phyloP scores from a whole-genome alignment of 2,113 vertebrate genomes.

The Psammodynastes pulverulentus region DNA sequence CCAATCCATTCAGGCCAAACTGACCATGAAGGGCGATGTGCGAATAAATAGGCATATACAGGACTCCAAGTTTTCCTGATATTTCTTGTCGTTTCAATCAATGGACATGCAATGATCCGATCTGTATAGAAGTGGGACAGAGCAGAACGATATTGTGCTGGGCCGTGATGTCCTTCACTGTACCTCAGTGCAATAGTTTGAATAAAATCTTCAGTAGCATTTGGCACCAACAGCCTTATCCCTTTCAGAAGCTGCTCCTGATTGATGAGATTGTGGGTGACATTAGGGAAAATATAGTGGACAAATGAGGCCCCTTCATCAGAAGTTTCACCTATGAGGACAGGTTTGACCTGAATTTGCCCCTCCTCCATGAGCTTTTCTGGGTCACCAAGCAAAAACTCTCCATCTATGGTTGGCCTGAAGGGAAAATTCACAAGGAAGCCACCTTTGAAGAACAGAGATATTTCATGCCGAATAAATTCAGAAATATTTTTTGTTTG shows the following conservation, averaged over 20 bases:
- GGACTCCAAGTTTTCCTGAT: constrained; percentile 57
- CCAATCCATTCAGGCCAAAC: constrained; percentile 78
- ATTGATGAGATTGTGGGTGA: constrained; percentile 63
- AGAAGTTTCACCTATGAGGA: constrained; percentile 67
- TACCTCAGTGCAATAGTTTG: constrained; percentile 63
- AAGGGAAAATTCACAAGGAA: constrained; percentile 32
- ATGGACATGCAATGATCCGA: constrained; percentile 58
- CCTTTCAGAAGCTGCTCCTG: constrained; percentile 60
- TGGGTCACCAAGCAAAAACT: constrained; percentile 64
- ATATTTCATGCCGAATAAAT: background rate
- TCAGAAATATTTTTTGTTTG: constrained; percentile 46
- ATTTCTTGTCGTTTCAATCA: constrained; percentile 60
- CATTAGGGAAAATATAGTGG: constrained; percentile 41
- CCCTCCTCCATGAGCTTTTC: constrained; percentile 55
- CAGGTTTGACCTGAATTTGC: constrained; percentile 56
- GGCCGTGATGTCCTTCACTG: constrained; percentile 56
- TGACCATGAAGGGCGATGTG: constrained; percentile 69
- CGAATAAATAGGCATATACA: constrained; percentile 67
- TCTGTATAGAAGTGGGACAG: constrained; percentile 62
- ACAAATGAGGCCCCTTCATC: constrained; percentile 64
- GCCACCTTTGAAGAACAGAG: constrained; percentile 4
- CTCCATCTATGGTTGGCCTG: constrained; percentile 62
- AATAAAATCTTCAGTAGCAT: constrained; percentile 28
- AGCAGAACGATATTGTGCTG: constrained; percentile 58
- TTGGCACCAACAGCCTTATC: constrained; percentile 26